These are phyloP conservation scores for Strix aluco DNA, from an alignment of 2,113 vertebrate genomes.

Conservation along the genomic window DNA sequence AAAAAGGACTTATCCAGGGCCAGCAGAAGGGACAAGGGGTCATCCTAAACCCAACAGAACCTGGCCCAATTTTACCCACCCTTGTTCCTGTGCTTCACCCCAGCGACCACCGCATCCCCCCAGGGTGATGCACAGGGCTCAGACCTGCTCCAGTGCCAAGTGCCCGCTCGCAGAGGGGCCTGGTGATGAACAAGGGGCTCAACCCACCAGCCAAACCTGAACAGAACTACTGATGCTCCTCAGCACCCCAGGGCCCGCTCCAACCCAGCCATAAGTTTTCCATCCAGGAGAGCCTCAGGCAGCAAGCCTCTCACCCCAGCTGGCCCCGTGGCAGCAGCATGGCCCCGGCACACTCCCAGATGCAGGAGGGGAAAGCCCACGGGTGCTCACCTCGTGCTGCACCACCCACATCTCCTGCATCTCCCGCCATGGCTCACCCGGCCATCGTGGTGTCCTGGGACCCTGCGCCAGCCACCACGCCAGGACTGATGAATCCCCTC, in stretches of 20 bases:
- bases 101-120: accelerated
- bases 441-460: accelerated
- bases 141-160: background rate
- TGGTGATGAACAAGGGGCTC: background rate
- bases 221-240: background rate
- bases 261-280: background rate
- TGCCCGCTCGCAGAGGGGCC: accelerated
- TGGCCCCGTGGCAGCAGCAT: accelerated
- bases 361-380: accelerated
- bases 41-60: background rate
- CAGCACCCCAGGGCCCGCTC: background rate
- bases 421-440: background rate
- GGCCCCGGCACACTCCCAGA: accelerated
- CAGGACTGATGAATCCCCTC: accelerated
- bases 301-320: background rate
- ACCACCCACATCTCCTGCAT: background rate
- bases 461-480: accelerated
- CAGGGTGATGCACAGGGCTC: background rate
- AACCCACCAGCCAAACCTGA: background rate
- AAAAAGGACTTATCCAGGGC: background rate
- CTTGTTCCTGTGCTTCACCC: background rate
- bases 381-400: background rate
- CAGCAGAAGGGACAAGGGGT: background rate
- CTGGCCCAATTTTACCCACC: background rate
- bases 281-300: background rate